Conservation (phyloP, 2,797 vertebrate genomes). For the Okamejei kenojei region DNA sequence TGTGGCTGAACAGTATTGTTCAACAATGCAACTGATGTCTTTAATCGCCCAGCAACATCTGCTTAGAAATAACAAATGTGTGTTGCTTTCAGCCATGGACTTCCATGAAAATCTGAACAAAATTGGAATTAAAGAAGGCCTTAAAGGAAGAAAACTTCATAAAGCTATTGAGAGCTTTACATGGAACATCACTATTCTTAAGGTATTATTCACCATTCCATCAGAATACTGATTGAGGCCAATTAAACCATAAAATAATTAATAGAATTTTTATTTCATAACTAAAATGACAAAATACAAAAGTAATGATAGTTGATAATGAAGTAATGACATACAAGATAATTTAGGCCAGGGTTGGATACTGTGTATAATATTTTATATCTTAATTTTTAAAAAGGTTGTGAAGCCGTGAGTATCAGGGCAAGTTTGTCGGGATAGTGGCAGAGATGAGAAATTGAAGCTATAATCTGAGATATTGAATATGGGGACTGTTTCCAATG, state of each 20-base stretch:
- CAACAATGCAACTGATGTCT: background rate
- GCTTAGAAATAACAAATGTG: background rate
- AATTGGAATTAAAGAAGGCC: conserved; percentile 81
- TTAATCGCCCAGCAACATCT: background rate
- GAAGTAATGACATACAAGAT: background rate
- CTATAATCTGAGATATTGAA: background rate
- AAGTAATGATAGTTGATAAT: background rate
- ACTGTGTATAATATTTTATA: background rate
- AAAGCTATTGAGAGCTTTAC: conserved; percentile 96
- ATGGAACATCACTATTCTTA: conserved; percentile 97
- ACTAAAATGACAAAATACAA: background rate
- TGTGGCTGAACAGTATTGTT: background rate
- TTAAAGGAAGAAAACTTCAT: conserved; percentile 88
- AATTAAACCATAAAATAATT: background rate
- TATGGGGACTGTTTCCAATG: background rate
- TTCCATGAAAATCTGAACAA: conserved; percentile 90
- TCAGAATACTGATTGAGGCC: background rate
- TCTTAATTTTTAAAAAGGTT: background rate
- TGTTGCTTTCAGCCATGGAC: conserved; percentile 77
- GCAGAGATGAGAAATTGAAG: background rate
- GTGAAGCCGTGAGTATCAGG: background rate
- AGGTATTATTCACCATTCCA: conserved; percentile 60
- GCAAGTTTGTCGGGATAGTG: background rate
- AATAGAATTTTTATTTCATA: background rate
- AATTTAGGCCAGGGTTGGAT: background rate